Evolutionary conservation across 2,113 vertebrate genomes (phyloP).

Genomic region (Paedocypris sp.): DNA sequence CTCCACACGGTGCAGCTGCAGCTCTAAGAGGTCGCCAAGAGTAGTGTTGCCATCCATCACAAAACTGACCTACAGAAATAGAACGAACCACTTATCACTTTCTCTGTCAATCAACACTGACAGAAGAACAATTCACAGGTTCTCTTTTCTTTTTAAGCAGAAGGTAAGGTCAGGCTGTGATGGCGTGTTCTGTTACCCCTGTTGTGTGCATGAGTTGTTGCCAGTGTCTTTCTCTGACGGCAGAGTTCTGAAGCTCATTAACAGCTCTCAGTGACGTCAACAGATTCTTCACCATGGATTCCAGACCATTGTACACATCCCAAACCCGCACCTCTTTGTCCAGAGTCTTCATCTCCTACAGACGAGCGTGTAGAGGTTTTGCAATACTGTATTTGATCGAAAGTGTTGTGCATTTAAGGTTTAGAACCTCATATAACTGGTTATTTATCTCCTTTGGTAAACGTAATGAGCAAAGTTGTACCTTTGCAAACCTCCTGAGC

Average conservation of each 20-base stretch:
- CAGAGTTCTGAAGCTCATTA: constrained; percentile 60
- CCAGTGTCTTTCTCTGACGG: constrained; percentile 57
- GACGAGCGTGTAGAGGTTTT: too few relatives aligned
- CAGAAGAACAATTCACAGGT: too few relatives aligned
- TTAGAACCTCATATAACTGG: neutral
- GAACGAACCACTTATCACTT: constrained; percentile 12
- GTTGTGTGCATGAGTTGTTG: constrained; percentile 63
- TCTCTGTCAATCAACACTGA: too few relatives aligned
- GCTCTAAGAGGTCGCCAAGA: constrained; percentile 67
- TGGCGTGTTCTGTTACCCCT: constrained; percentile 39
- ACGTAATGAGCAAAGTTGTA: neutral
- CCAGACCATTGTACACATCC: constrained; percentile 53
- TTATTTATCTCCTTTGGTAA: neutral
- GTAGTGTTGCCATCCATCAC: constrained; percentile 63
- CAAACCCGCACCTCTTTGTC: constrained; percentile 62
- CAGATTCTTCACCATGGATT: constrained; percentile 55
- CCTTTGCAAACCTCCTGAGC: constrained; percentile 72
- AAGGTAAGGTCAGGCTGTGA: neutral
- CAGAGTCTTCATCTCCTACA: constrained; percentile 61
- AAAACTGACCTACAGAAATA: constrained; percentile 60
- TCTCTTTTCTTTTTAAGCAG: too few relatives aligned
- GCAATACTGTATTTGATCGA: too few relatives aligned
- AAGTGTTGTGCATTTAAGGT: too few relatives aligned
- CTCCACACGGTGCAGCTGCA: constrained; percentile 64
- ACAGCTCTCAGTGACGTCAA: constrained; percentile 63